Evolutionary conservation across 2,113 vertebrate species (phyloP).

Genomic region (Peucedramus taeniatus): DNA sequence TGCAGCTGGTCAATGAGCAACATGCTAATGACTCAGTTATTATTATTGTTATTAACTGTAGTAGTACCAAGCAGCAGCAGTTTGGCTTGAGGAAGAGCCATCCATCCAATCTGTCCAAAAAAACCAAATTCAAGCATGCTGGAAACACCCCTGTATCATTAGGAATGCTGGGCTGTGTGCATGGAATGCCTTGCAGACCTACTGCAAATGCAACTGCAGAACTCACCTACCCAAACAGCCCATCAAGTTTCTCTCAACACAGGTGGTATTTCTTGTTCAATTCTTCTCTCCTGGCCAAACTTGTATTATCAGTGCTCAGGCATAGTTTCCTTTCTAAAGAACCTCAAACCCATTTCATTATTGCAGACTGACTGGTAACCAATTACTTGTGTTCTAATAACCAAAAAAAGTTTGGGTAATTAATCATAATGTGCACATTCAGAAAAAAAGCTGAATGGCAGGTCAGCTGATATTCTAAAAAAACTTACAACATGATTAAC

Average conservation of each 20-base stretch:
- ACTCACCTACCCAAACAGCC: not conserved
- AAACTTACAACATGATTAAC: not conserved
- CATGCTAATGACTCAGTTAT: not conserved
- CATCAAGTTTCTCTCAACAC: not conserved
- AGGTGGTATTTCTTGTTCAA: not conserved
- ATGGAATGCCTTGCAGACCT: not conserved
- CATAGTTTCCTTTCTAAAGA: not conserved
- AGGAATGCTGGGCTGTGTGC: not conserved
- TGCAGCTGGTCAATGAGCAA: not conserved
- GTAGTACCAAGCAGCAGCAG: not conserved
- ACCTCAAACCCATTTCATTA: not conserved
- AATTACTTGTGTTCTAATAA: not conserved
- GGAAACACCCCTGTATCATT: not conserved
- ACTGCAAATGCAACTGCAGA: not conserved
- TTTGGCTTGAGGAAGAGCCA: not conserved
- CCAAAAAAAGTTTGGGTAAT: not conserved
- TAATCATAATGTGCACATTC: not conserved
- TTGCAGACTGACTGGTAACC: not conserved
- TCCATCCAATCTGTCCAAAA: not conserved
- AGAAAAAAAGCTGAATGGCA: not conserved
- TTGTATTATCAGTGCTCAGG: not conserved
- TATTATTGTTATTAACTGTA: not conserved
- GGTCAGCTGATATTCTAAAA: not conserved
- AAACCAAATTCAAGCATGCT: not conserved
- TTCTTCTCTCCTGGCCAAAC: not conserved